phyloP scores from a whole-genome alignment of 2,797 vertebrate genomes.

The Acrossocheilus wenchowensis region DNA sequence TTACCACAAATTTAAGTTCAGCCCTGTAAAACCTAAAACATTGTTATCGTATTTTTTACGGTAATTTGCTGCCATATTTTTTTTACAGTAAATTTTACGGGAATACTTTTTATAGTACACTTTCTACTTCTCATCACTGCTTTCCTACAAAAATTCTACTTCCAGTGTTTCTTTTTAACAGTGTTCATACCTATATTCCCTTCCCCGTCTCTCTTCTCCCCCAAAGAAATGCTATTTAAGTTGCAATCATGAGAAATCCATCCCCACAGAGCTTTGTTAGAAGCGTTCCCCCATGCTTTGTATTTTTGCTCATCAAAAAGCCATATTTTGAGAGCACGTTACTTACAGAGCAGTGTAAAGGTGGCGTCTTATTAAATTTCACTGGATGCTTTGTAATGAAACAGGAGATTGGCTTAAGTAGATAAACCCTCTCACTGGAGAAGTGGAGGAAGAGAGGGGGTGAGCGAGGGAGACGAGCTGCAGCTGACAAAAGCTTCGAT shows the following conservation, averaged over 20 bases:
- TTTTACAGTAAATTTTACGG: not conserved
- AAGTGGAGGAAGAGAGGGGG: constrained; percentile 42
- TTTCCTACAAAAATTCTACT: constrained; percentile 36
- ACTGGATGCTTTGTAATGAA: constrained; percentile 72
- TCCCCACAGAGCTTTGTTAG: constrained; percentile 36
- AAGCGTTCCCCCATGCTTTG: constrained; percentile 13
- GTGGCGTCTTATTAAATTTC: constrained; percentile 77
- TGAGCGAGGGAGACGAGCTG: constrained; percentile 54
- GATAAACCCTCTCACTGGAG: constrained; percentile 74
- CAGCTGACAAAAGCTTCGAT: constrained; percentile 73
- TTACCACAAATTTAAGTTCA: not conserved
- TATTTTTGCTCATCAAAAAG: constrained; percentile 46
- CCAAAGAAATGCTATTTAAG: constrained; percentile 53
- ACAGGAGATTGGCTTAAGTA: constrained; percentile 73
- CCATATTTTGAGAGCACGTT: constrained; percentile 72
- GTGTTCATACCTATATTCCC: constrained; percentile 8
- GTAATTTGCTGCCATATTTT: not conserved
- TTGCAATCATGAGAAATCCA: constrained; percentile 58
- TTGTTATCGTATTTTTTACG: not conserved
- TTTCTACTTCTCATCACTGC: constrained; percentile 46
- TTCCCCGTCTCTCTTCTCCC: constrained; percentile 56
- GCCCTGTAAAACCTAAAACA: not conserved
- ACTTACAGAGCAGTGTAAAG: constrained; percentile 75
- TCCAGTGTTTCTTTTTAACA: constrained; percentile 13
- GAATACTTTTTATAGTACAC: not conserved